Conservation (phyloP, 2,113 vertebrate species). For the Paracanthobrama guichenoti region DNA sequence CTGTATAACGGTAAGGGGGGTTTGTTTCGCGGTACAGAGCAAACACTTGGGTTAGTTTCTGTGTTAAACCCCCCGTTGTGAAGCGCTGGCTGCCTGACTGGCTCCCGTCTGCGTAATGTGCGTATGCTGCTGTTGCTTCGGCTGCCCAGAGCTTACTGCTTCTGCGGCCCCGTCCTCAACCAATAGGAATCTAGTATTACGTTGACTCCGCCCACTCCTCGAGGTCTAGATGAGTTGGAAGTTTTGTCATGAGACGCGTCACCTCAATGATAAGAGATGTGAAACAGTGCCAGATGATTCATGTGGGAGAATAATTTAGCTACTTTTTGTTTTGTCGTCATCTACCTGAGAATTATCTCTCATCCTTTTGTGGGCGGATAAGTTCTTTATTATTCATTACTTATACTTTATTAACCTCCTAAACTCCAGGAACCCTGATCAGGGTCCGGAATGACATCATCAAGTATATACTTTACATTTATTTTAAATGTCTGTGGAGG, state of each 20-base stretch:
- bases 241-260: constrained; percentile 68
- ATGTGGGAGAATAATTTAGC: not conserved
- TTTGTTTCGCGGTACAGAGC: constrained; percentile 21
- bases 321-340: too few relatives aligned
- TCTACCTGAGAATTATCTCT: not conserved
- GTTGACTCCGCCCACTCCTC: constrained; percentile 39
- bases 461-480: too few relatives aligned
- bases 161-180: not conserved
- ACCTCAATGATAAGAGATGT: constrained; percentile 45
- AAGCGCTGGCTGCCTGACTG: not conserved
- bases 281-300: too few relatives aligned
- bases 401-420: too few relatives aligned
- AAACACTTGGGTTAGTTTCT: constrained; percentile 13
- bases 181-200: constrained; percentile 59
- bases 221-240: constrained; percentile 51
- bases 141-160: constrained; percentile 26
- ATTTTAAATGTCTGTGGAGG: too few relatives aligned
- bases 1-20: constrained; percentile 14
- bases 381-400: too few relatives aligned
- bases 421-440: too few relatives aligned
- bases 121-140: constrained; percentile 22
- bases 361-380: too few relatives aligned
- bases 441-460: too few relatives aligned
- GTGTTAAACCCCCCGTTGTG: not conserved
- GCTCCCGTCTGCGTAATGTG: constrained; percentile 51